These are phyloP conservation scores for Diarsia brunnea DNA, from an alignment of 2,888 invertebrate species.

Conservation along the genomic window DNA sequence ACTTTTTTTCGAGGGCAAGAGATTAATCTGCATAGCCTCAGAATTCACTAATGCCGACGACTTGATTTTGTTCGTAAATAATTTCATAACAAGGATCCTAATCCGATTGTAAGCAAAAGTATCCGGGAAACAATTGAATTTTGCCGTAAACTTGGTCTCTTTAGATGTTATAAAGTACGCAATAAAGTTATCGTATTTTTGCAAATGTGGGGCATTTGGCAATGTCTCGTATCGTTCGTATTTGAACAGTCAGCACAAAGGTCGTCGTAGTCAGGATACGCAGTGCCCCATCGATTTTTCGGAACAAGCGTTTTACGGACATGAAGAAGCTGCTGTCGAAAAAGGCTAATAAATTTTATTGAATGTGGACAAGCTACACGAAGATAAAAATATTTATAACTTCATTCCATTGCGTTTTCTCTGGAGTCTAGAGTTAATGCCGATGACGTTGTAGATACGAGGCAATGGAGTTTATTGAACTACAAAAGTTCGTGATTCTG, in stretches of 20 bases:
- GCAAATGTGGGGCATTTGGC: conserved; percentile 57
- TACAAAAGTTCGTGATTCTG: conserved; percentile 49
- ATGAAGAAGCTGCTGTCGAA: conserved; percentile 23
- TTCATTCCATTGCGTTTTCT: conserved; percentile 24
- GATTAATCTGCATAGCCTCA: conserved; percentile 38
- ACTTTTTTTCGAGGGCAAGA: conserved; percentile 15
- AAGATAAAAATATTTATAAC: conserved; percentile 26
- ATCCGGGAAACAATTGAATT: conserved; percentile 47
- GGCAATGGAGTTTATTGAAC: conserved; percentile 44
- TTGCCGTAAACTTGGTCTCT: conserved; percentile 31
- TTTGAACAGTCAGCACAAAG: conserved; percentile 49
- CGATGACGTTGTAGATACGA: conserved; percentile 34
- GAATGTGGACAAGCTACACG: background rate
- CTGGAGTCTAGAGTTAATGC: conserved; percentile 15
- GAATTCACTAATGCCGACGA: conserved; percentile 13
- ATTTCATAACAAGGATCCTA: conserved; percentile 37
- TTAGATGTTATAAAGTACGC: conserved; percentile 23
- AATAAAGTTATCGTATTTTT: conserved; percentile 48
- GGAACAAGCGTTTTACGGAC: conserved; percentile 37
- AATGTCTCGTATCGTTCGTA: conserved; percentile 38
- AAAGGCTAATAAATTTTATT: conserved; percentile 30
- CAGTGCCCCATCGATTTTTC: conserved; percentile 45
- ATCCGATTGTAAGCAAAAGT: conserved; percentile 47
- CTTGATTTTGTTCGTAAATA: conserved; percentile 45
- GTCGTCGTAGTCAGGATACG: conserved; percentile 28